Base-by-base conservation (phyloP, 2,888 invertebrate genomes). In the Phalera bucephala region DNA sequence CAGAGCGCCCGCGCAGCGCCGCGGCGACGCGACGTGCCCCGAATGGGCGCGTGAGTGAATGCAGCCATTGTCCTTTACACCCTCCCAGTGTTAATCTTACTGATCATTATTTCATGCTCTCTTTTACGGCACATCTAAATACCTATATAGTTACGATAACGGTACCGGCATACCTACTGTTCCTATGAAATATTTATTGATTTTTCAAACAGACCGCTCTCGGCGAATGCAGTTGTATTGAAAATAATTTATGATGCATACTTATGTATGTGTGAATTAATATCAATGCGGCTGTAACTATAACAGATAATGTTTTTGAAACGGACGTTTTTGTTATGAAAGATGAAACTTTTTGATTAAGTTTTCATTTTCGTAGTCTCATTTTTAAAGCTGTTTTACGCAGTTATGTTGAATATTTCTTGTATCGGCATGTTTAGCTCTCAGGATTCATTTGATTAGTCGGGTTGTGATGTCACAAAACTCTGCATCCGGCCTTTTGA, bases 1-100 rank as follows among this genome's bases (percentile, higher is more conserved):
- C 23, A 35, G 21, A 33, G 28, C 30, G 48, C 8, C 13, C 48
- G 34, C 32, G 36, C 32, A 31, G 17, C 36, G 28, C 33, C 17
- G 43, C 39, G 42, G 41, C 37, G 26, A n/a, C n/a, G 17, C 27
- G 55, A 67, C 69, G 69, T 72, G 72, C 37, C 17, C 35, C 33
- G 65, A 61, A 61, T 61, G 42, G 40, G 59, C 52, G 52, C 72
- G 71, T 69, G 66, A 63, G 39, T 63, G 61, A 66, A 75, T 72
- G 73, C 55, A 43, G 35, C 60, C 49, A 60, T 61, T 61, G 60
- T 51, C 45, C 50, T 45, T 40, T 20, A 23, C 23, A 17, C 29
- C 41, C 31, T 39, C 40, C 8, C 26, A 23, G 22, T 30, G 39
- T 47, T 47, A 45, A 52, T 45, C 40, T 44, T 38, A 37, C 34